phyloP scores from a whole-genome alignment of 2,888 invertebrate genomes.

The Idaea aversata region DNA sequence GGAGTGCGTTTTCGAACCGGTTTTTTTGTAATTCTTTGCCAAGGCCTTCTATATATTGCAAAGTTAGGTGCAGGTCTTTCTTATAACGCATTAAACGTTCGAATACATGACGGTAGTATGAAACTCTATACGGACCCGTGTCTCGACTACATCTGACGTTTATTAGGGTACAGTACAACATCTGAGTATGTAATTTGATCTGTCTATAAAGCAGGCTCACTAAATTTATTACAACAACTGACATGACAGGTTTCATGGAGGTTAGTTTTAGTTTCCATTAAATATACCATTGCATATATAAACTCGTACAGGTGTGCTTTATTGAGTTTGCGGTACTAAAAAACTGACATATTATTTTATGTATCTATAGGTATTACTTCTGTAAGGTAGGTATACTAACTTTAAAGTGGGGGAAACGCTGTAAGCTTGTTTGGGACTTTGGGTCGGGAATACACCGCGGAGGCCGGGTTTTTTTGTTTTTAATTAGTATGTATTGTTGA shows the following conservation, averaged over 20 bases:
- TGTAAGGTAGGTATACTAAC: too few species aligned
- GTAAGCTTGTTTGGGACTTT: too few species aligned
- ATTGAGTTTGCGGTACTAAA: neutral
- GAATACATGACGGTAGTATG: slow-evolving; percentile 54
- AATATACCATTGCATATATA: neutral
- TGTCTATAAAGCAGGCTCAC: slow-evolving; percentile 55
- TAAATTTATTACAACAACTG: slow-evolving; percentile 44
- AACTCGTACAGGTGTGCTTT: neutral
- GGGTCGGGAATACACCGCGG: too few species aligned
- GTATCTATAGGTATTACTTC: too few species aligned
- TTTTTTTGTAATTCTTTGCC: neutral
- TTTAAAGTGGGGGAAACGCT: too few species aligned
- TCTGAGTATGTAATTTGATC: slow-evolving; percentile 59
- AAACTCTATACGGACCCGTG: slow-evolving; percentile 64
- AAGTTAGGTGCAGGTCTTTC: neutral
- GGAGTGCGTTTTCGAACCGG: too few species aligned
- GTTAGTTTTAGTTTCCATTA: neutral
- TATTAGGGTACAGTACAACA: slow-evolving; percentile 67
- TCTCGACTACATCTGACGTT: slow-evolving; percentile 65
- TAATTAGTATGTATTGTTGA: too few species aligned
- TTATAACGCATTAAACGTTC: slow-evolving; percentile 21
- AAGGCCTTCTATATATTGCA: neutral
- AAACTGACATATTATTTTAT: neutral
- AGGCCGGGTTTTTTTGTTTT: too few species aligned
- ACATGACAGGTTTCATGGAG: neutral